A percentile compares a stretch with the other conserved stretches of the same genome.
These are phyloP conservation scores for Troides helena DNA, from an alignment of 2,888 invertebrate genomes.

Conservation along the genomic window DNA sequence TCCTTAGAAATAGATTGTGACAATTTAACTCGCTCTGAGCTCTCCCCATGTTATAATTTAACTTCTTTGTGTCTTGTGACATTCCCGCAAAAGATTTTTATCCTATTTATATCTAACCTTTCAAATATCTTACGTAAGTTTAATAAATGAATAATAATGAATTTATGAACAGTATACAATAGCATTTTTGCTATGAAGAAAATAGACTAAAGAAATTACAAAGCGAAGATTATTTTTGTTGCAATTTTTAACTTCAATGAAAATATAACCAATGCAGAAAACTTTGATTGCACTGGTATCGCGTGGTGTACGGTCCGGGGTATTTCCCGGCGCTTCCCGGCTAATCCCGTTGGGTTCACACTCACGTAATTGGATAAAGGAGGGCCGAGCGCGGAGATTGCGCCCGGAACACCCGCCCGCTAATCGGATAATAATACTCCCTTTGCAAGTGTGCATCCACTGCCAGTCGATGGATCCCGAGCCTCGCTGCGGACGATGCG, in stretches of 20 bases:
- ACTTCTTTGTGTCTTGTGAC: slow-evolving; percentile 3
- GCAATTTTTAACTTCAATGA: background rate
- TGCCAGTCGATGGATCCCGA: slow-evolving; percentile 33
- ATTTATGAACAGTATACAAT: no score
- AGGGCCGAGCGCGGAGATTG: slow-evolving; percentile 64
- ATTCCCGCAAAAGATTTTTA: background rate
- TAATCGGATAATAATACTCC: slow-evolving; percentile 71
- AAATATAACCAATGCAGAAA: slow-evolving; percentile 25
- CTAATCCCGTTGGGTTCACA: slow-evolving; percentile 72
- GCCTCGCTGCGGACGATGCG: slow-evolving; percentile 10
- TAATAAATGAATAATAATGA: no score
- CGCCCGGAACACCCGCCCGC: slow-evolving; percentile 58
- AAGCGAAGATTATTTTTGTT: no score
- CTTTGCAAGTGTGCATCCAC: slow-evolving; percentile 41
- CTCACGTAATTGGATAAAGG: slow-evolving; percentile 76
- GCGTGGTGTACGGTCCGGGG: slow-evolving; percentile 44
- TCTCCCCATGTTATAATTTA: slow-evolving; percentile 20
- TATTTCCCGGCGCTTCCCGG: slow-evolving; percentile 42
- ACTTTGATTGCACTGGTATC: slow-evolving; percentile 38
- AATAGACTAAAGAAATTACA: no score
- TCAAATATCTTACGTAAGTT: no score
- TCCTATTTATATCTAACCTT: no score
- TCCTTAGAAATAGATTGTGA: slow-evolving; percentile 54
- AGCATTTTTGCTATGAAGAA: no score
- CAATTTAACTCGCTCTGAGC: slow-evolving; percentile 43